Evolutionary conservation across 2,113 vertebrate species (phyloP), one percentile per base, ranked within the genome.

Genomic region (Clupea harengus): DNA sequence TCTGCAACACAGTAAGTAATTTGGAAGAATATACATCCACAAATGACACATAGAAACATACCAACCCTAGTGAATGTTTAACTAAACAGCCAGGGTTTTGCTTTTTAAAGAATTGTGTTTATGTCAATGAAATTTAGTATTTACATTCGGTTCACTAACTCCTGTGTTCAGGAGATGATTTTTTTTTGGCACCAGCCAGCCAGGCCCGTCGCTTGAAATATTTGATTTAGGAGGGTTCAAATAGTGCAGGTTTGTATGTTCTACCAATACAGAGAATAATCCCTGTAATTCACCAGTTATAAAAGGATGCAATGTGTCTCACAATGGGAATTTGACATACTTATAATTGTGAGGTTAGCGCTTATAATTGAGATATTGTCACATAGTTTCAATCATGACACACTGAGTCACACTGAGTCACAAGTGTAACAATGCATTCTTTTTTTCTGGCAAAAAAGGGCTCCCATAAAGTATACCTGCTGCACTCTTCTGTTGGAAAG

Each of bases 141-240:
- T 78, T 93, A 95, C 94, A 93, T 89, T 90, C 90, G 92, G 87
- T 85, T 94, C 91, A 89, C 90, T 91, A 83, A 89, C 87, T 82
- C 0, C 45, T 45, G 92, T 94, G 94, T 95, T 93, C 88, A 45
- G 45, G 94, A 95, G 94, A 95, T 93, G 13, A 3, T 75, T 28
- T 4, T 78, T 32, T 17, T 32, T 78, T 78, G 72, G 72, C 72
- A 78, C 32, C 72, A 17, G 72, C 32, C 28, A 39, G 72, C 32
- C 72, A 39, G 28, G 28, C 72, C 13, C 3, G 13, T 78, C 28
- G 15, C 28, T 78, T 78, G 11, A 32, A 32, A 32, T 28, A 5
- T 4, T 72, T 72, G 54, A 22, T 64, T 64, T 64, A n/a, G 60
- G 25, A 64, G n/a, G 7, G n/a, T 32, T 57, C 11, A 75, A 39